phyloP scores from a whole-genome alignment of 2,797 vertebrate genomes.

The Setipinna tenuifilis region DNA sequence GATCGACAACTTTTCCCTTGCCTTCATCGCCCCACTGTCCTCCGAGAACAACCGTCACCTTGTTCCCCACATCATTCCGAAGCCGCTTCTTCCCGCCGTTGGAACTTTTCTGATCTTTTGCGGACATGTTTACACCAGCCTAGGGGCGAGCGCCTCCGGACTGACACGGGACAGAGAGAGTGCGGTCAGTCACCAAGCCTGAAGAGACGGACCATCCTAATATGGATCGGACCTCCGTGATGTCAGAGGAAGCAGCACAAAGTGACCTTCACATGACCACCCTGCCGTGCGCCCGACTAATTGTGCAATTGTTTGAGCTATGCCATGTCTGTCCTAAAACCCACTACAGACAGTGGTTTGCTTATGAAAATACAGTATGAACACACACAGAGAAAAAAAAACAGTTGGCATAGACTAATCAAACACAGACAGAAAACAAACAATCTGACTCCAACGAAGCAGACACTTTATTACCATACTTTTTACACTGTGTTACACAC shows the following conservation, averaged over 20 bases:
- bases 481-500: neutral
- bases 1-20: conserved; percentile 95
- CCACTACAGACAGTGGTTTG: neutral
- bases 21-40: conserved; percentile 98
- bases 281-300: neutral
- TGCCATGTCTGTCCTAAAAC: neutral
- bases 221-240: conserved; percentile 5
- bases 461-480: neutral
- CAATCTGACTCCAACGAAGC: neutral
- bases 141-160: neutral
- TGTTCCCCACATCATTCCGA: conserved; percentile 85
- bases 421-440: neutral
- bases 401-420: too few species aligned
- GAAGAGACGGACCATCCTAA: neutral
- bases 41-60: conserved; percentile 91
- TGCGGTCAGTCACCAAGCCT: neutral
- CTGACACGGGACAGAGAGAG: neutral
- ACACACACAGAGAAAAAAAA: too few species aligned
- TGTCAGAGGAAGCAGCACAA: conserved; percentile 13
- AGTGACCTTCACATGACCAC: conserved; percentile 18
- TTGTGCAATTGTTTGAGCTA: neutral
- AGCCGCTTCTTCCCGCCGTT: conserved; percentile 80
- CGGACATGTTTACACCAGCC: conserved; percentile 46
- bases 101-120: conserved; percentile 75
- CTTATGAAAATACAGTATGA: neutral